Base-by-base conservation (phyloP, 2,113 vertebrate genomes). In the Chaetodon trifascialis region DNA sequence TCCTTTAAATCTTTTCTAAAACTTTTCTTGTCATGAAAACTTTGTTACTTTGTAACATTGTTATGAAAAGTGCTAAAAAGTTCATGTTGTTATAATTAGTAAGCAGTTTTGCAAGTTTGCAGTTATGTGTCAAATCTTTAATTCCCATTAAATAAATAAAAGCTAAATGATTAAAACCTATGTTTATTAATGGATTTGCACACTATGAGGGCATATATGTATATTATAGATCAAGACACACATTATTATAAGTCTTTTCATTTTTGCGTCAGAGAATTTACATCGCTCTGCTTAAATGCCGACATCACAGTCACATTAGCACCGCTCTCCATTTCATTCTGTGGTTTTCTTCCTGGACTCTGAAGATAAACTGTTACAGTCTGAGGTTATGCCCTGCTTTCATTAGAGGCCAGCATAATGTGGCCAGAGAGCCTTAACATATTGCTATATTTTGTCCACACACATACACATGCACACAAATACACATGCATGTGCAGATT, bases 241-340 rank as follows among this genome's bases (percentile, higher is more conserved):
- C 17, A 44, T 40, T 56, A 30, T 16, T 59, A n/a, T 30, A 73
- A 67, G 25, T 46, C 15, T 52, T 4, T 14, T 52, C 11, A 17
- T 54, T 60, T 55, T 23, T 21, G 34, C 0, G 0, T 62, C 38
- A 30, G 19, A 72, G 9, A 30, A 67, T 59, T 59, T 10, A 44
- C 38, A 49, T 15, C 11, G 8, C 73, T 73, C 54, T 81, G 25
- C 8, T 69, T 23, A 38, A 66, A 63, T 63, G 64, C 64, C 17
- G 46, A 14, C 0, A 23, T 51, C 15, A 52, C 23, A 58, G 62
- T 74, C 54, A 62, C 36, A 62, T 23, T 46, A 69, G n/a, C 40
- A 38, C 23, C 44, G 52, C 30, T 68, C 38, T 60, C 2, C 16
- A 15, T 65, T 36, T 58, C 38, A 42, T 78, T 60, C 12, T 66